Evolutionary conservation across 2,888 invertebrate species (phyloP), one percentile per base, ranked within the genome.

Genomic region (Eupithecia subumbrata): DNA sequence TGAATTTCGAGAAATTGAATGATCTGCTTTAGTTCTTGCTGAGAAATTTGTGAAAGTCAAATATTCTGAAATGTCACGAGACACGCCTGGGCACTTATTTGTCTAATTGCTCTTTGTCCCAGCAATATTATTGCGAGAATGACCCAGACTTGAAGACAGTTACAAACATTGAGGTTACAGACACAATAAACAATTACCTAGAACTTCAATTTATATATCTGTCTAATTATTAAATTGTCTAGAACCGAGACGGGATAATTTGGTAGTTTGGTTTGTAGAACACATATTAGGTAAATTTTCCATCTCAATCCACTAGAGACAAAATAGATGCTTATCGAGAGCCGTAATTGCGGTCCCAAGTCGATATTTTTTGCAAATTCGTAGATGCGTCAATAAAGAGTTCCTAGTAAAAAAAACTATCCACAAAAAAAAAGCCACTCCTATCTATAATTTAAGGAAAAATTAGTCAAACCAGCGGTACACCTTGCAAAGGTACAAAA

Each of bases 171-270:
- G 25, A 25, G 25, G 60, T 60, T 60, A 60, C 12, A 60, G 14
- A 25, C 12, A 60, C 22, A 60, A 60, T 60, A 60, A 60, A 60
- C 60, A 60, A 56, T 56, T 56, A 60, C 14, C 25, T 60, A 60
- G 12, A 25, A 25, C 22, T 60, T 25, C 25, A 60, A 25, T 60
- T 60, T 25, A 25, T 60, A 60, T 60, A 12, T 60, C 60, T 25
- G 56, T 56, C 11, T 14, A 60, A 12, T 14, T 25, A 25, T 25
- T 60, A 22, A 52, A 14, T 14, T 25, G 25, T 60, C 25, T 60
- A 5, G 12, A 5, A 60, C 60, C 22, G 12, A 60, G 60, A 5
- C 5, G 22, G 5, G 12, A 12, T 14, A 60, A 25, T 25, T 56
- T 25, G 25, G 25, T 25, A 22, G 12, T 5, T 56, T 9, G 25